These are phyloP conservation scores for Corythucha ciliata DNA, from an alignment of 2,888 invertebrate genomes.

Conservation along the genomic window DNA sequence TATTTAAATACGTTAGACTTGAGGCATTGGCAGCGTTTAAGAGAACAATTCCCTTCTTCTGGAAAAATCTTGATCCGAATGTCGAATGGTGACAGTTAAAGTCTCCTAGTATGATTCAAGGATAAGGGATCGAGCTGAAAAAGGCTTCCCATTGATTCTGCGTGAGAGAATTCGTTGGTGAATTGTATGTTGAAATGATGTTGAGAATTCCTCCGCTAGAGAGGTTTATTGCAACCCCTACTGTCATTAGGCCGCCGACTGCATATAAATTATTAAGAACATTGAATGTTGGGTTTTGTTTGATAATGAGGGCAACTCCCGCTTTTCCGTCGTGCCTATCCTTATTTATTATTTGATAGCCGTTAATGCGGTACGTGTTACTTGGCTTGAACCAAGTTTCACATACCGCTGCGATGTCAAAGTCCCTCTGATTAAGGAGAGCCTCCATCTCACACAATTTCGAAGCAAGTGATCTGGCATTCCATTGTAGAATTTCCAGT, in stretches of 20 bases:
- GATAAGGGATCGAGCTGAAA: background rate
- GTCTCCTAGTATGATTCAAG: conserved; percentile 5
- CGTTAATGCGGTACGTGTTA: background rate
- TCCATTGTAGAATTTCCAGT: conserved; percentile 5
- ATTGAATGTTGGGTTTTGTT: background rate
- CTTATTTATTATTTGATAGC: background rate
- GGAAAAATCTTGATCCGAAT: background rate
- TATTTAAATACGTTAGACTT: background rate
- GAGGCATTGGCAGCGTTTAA: background rate
- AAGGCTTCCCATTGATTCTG: conserved; percentile 5
- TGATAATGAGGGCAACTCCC: background rate
- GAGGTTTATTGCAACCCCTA: too few relatives aligned
- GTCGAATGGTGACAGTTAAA: conserved; percentile 7
- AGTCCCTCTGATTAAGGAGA: background rate
- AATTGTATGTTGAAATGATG: too few relatives aligned
- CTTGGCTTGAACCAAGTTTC: conserved; percentile 5
- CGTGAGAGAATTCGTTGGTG: too few relatives aligned
- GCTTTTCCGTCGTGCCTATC: background rate
- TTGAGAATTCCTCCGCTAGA: too few relatives aligned
- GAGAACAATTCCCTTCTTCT: background rate
- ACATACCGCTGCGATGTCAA: background rate
- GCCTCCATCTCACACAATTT: background rate
- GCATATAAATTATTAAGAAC: background rate
- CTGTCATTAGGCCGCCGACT: too few relatives aligned
- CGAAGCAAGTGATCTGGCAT: background rate